These are phyloP conservation scores for Drosophila persimilis DNA, from an alignment of 1,140 invertebrate species.

Conservation along the genomic window DNA sequence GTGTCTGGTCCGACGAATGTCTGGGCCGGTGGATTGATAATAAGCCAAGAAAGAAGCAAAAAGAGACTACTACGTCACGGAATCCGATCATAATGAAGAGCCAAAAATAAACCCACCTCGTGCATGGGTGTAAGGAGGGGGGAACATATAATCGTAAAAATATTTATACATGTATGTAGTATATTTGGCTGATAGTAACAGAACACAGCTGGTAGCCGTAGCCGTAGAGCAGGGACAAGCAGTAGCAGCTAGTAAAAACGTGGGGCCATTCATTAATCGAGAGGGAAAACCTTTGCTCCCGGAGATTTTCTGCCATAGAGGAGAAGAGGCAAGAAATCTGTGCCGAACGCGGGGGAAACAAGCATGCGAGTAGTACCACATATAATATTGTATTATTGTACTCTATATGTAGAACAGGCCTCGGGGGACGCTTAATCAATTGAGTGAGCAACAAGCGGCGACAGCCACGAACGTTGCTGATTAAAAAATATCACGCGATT, in stretches of 20 bases:
- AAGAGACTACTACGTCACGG: too few species aligned
- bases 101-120: too few species aligned
- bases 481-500: conserved; percentile 78
- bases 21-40: background rate
- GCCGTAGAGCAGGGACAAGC: background rate
- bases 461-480: conserved; percentile 52
- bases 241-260: conserved; percentile 30
- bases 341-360: conserved; percentile 37
- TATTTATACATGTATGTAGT: background rate
- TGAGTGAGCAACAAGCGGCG: conserved; percentile 50
- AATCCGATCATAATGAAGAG: too few species aligned
- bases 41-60: too few species aligned
- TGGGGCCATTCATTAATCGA: conserved; percentile 63
- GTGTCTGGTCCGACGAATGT: background rate
- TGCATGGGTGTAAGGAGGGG: too few species aligned
- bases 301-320: conserved; percentile 60
- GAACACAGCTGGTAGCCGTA: conserved; percentile 13
- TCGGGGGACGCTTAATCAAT: conserved; percentile 70
- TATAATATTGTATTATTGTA: conserved; percentile 44
- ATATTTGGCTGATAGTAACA: conserved; percentile 23
- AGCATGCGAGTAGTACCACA: background rate
- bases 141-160: too few species aligned
- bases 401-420: conserved; percentile 37
- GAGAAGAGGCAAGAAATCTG: conserved; percentile 50
- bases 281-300: conserved; percentile 71